A percentile compares a stretch with the other conserved stretches of the same genome.
These are phyloP conservation scores for Trichogramma dendrolimi DNA, from an alignment of 2,888 invertebrate species.

Conservation along the genomic window DNA sequence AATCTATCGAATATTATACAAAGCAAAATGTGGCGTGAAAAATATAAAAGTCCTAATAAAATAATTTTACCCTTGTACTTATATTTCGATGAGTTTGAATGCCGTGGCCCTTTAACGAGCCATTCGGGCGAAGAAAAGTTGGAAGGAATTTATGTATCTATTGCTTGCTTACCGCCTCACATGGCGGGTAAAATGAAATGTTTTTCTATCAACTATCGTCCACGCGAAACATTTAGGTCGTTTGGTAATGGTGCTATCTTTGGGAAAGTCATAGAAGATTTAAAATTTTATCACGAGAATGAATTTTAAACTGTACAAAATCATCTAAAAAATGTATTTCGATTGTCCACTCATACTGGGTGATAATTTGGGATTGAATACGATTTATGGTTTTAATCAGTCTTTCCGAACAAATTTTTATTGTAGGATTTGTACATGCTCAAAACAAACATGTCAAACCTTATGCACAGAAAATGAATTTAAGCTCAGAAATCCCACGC, in stretches of 20 bases:
- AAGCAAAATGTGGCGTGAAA: constrained; percentile 20
- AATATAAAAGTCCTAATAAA: constrained; percentile 12
- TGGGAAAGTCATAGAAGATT: constrained; percentile 17
- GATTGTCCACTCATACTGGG: constrained; percentile 4
- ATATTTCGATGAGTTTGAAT: constrained; percentile 24
- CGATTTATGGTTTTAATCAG: constrained; percentile 5
- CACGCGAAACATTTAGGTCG: constrained; percentile 17
- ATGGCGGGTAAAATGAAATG: constrained; percentile 9
- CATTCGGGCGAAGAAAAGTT: constrained; percentile 25
- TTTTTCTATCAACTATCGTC: constrained; percentile 17
- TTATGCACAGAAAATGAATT: background rate
- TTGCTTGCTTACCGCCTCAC: constrained; percentile 22
- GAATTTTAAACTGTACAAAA: constrained; percentile 9
- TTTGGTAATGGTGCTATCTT: constrained; percentile 19
- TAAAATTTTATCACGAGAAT: constrained; percentile 12
- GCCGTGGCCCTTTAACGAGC: constrained; percentile 14
- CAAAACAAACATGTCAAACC: background rate
- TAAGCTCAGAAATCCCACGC: background rate
- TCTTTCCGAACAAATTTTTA: background rate
- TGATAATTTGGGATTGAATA: too few relatives aligned
- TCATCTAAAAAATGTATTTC: constrained; percentile 10
- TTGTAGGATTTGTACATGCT: constrained; percentile 2
- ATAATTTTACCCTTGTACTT: constrained; percentile 7
- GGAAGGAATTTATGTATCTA: constrained; percentile 17
- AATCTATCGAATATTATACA: constrained; percentile 17